These are phyloP conservation scores for Peromyscus melanophrys DNA, from an alignment of 2,797 vertebrate species.

Conservation along the genomic window DNA sequence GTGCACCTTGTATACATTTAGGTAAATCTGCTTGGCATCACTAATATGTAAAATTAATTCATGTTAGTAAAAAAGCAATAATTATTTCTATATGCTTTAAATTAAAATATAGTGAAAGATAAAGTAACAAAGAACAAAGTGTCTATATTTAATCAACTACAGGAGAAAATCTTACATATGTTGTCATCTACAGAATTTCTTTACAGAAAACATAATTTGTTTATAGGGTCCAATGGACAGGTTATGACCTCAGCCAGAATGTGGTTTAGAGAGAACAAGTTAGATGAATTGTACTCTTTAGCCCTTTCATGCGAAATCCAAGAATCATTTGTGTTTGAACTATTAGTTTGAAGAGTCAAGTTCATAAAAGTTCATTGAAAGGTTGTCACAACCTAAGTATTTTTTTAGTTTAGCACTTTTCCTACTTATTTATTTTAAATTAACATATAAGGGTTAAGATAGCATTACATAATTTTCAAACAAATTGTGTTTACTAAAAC, in stretches of 20 bases:
- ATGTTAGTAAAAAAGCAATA: conserved; percentile 25
- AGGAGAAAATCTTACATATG: neutral
- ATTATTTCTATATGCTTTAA: neutral
- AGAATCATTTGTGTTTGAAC: neutral
- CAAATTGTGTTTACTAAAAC: neutral
- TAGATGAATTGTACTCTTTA: neutral
- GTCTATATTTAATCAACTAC: neutral
- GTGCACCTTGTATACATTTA: neutral
- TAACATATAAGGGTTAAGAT: neutral
- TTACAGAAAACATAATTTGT: neutral
- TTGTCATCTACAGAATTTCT: neutral
- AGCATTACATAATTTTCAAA: neutral
- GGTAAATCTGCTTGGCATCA: neutral
- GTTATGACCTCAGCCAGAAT: neutral
- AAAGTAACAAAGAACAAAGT: neutral
- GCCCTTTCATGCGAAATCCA: neutral
- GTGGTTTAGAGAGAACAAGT: neutral
- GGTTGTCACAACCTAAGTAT: neutral
- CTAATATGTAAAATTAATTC: neutral
- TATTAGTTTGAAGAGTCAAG: neutral
- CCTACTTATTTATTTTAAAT: neutral
- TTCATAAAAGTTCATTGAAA: neutral
- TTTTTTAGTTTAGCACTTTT: neutral
- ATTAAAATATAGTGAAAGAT: neutral
- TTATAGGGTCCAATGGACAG: neutral